Base-by-base conservation (phyloP, 2,797 vertebrate species). In the Fistularia commersonii region DNA sequence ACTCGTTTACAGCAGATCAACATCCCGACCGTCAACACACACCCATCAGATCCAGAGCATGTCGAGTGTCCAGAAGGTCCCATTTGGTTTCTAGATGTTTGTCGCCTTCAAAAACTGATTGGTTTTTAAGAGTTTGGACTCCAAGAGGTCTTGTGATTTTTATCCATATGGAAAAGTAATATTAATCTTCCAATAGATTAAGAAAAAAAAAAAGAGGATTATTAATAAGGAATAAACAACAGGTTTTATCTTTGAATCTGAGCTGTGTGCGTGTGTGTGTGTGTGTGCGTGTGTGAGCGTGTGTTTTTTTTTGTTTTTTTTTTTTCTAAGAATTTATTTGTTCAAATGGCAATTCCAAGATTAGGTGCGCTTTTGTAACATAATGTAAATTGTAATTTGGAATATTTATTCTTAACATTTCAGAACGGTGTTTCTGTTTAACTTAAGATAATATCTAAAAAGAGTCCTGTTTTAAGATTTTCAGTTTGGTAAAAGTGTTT, bases 341-440 rank as follows among this genome's bases (percentile, higher is more conserved):
- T 85, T 86, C 60, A 79, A 83, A 78, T 69, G 59, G 70, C 87
- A 89, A 91, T 90, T 90, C 76, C 75, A 93, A 91, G 91, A 89
- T 91, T 93, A 86, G 89, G 88, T 90, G 90, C 77, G 89, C 91
- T 93, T 45, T 95, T 96, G 93, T 97, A 95, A 89, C 72, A 95
- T 94, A 95, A 85, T 95, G 94, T 97, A 96, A 93, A 96, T 85
- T 79, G 78, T 93, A 92, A 92, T 88, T 89, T 85, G 85, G 91
- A 93, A 91, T 98, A 97, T 98, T 98, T 98, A 96, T 96, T 96
- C 88, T 91, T 91, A 93, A 85, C 87, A 85, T 90, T 92, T 92
- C 51, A 54, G 90, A 54, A 87, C 84, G 77, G 81, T 88, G 90
- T 87, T 91, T 91, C 88, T 90, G 88, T 93, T 92, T 79, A 80